Base-by-base conservation (phyloP, 2,113 vertebrate genomes). In the Paracanthobrama guichenoti region DNA sequence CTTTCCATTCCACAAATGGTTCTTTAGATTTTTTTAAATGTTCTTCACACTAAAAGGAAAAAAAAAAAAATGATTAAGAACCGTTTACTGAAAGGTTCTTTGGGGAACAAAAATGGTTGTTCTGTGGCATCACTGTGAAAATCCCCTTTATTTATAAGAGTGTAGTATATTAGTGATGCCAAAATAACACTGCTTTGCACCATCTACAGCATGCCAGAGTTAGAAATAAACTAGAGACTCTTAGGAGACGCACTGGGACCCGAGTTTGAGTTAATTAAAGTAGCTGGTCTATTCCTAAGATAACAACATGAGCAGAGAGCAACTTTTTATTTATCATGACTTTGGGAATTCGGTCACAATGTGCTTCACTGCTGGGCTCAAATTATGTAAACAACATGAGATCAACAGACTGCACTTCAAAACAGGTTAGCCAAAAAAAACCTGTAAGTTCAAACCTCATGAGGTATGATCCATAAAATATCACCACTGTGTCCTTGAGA, bases 221-320 rank as follows among this genome's bases (percentile, higher is more conserved):
- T 90, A 91, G 91, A 89, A 87, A 88, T 92, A 92, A 94, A 93
- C 90, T 92, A 66, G 87, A 18, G 88, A 80, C 88, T 85, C 87
- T 81, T 20, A 8, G 90, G 90, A 86, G 78, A 81, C 48, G 28
- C 66, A 0, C 12, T 57, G 67, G 59, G 66, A 74, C 57, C 48
- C n/a, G 18, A 18, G 35, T 66, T 24, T 84, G 76, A 14, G 74
- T 59, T 86, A 86, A 87, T 86, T 82, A 85, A 55, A 60, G 69
- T 53, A 39, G 55, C 35, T 46, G 62, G 48, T 79, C 60, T 73
- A 87, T 89, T 86, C 81, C 42, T 66, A 77, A 82, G 39, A 87
- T 20, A 79, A 55, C 75, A 67, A 62, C 78, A 44, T 53, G 64
- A 22, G 28, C 28, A 39, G 16, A 28, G 64, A 67, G 50, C 22